Conservation (phyloP, 2,888 invertebrate genomes). For the Anoplius nigerrimus region DNA sequence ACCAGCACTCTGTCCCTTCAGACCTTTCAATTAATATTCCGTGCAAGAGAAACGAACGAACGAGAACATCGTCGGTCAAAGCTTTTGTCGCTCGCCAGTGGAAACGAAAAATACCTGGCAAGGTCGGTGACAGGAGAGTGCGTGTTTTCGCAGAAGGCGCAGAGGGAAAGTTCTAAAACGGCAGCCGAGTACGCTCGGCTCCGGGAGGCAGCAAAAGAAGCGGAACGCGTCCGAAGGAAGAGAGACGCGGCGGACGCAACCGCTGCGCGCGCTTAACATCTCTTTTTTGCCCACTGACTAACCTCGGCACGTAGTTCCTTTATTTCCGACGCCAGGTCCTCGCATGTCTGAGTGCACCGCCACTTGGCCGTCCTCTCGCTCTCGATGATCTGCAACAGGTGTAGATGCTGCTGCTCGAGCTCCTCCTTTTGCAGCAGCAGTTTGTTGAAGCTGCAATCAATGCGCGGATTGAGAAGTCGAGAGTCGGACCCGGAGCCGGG, state of each 20-base stretch:
- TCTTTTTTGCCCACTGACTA: constrained; percentile 46
- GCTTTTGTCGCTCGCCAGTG: no score
- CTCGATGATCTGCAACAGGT: constrained; percentile 91
- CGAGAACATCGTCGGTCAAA: no score
- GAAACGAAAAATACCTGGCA: no score
- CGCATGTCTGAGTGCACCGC: constrained; percentile 95
- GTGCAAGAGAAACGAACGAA: no score
- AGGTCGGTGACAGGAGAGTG: no score
- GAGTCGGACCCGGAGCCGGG: no score
- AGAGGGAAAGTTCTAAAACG: background rate
- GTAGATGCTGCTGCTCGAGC: constrained; percentile 93
- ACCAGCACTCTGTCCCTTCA: no score
- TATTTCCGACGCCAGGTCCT: constrained; percentile 91
- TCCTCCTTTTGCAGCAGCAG: constrained; percentile 92
- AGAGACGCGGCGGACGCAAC: background rate
- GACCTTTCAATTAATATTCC: no score
- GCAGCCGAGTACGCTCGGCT: background rate
- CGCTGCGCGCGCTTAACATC: background rate
- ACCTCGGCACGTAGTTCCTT: constrained; percentile 93
- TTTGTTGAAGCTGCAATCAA: constrained; percentile 88
- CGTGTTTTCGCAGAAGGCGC: no score
- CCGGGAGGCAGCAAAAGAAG: background rate
- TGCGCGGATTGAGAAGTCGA: background rate
- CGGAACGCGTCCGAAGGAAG: no score
- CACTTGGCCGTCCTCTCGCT: constrained; percentile 94